A percentile compares a stretch with the other conserved stretches of the same genome.
These are phyloP conservation scores for Polydrusus tereticollis DNA, from an alignment of 2,888 invertebrate genomes.

Conservation along the genomic window DNA sequence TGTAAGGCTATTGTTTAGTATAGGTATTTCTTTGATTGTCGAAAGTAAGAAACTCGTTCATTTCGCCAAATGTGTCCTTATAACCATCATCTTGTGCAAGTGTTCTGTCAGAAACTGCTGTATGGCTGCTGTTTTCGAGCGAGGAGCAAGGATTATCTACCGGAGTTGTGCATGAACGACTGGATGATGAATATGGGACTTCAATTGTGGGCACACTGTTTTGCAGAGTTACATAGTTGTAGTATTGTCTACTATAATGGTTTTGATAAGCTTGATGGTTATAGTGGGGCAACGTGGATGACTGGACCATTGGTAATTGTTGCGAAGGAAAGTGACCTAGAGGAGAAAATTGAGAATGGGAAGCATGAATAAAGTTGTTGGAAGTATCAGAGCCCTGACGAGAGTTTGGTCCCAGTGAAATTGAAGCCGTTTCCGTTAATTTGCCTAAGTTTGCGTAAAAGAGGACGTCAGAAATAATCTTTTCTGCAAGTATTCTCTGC, in stretches of 20 bases:
- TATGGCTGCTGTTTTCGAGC: no score
- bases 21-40: not conserved
- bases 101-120: not conserved
- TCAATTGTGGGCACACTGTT: not conserved
- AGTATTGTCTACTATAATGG: not conserved
- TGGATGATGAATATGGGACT: not conserved
- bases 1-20: not conserved
- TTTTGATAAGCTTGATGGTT: not conserved
- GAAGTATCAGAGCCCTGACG: not conserved
- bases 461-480: slow-evolving; percentile 31
- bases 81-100: not conserved
- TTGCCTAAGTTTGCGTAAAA: slow-evolving; percentile 32
- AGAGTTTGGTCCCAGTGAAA: not conserved
- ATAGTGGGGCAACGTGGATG: not conserved
- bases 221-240: not conserved
- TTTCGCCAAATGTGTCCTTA: not conserved
- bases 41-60: not conserved
- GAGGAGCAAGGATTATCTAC: not conserved
- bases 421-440: slow-evolving; percentile 15
- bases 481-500: slow-evolving; percentile 23
- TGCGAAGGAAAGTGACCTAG: not conserved
- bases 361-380: not conserved
- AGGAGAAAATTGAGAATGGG: not conserved
- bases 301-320: not conserved
- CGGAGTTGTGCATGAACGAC: not conserved